Evolutionary conservation across 2,797 vertebrate genomes (phyloP).

Genomic region (Periparus ater): DNA sequence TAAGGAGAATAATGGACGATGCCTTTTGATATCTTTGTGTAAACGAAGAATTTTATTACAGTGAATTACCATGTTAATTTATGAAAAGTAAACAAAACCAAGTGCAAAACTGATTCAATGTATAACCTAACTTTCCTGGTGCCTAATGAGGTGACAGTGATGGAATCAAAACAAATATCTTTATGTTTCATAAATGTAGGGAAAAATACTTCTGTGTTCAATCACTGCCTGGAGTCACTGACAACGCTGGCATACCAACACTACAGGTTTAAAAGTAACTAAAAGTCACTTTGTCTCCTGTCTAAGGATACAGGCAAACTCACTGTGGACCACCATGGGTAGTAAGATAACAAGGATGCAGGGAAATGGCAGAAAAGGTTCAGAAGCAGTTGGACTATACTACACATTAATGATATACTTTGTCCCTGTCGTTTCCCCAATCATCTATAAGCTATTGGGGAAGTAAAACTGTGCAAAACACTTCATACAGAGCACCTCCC

Average conservation of each 20-base stretch:
- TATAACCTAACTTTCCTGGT: slow-evolving; percentile 53
- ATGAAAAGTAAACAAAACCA: slow-evolving; percentile 64
- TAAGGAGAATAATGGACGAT: slow-evolving; percentile 52
- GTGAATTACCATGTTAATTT: slow-evolving; percentile 67
- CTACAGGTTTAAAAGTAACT: slow-evolving; percentile 32
- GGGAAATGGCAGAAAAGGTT: not conserved
- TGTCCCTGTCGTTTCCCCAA: not conserved
- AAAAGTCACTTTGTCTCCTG: slow-evolving; percentile 20
- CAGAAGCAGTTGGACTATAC: not conserved
- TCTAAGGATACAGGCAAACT: not conserved
- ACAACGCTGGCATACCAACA: slow-evolving; percentile 25
- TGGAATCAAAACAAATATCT: slow-evolving; percentile 67
- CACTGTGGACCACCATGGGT: slow-evolving; percentile 42
- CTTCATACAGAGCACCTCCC: not conserved
- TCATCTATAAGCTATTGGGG: not conserved
- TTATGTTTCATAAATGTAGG: slow-evolving; percentile 55
- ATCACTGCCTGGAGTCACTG: slow-evolving; percentile 25
- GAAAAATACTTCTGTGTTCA: slow-evolving; percentile 56
- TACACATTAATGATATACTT: not conserved
- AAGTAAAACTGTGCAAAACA: not conserved
- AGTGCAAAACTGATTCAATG: slow-evolving; percentile 53
- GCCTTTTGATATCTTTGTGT: slow-evolving; percentile 68
- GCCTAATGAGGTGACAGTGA: slow-evolving; percentile 66
- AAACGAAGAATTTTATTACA: slow-evolving; percentile 71
- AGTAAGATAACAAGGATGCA: not conserved